Conservation (phyloP, 1,140 invertebrate genomes). For the Antheraea pernyi region DNA sequence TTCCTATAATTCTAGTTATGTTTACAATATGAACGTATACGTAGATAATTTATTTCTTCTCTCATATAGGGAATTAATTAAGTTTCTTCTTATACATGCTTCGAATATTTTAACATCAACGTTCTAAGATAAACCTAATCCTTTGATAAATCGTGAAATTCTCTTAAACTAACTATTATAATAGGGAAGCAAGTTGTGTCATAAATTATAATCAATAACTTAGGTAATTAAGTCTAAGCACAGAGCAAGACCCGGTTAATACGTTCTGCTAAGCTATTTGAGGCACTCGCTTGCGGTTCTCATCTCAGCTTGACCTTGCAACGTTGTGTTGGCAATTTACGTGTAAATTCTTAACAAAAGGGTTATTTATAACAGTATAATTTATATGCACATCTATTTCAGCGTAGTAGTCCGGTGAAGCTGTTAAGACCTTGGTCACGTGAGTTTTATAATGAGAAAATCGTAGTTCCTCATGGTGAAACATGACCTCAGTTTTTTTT, state of each 20-base stretch:
- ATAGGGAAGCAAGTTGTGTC: too few species aligned
- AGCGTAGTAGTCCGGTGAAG: too few species aligned
- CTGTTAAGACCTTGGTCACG: too few species aligned
- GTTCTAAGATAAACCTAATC: neutral
- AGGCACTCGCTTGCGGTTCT: conserved; percentile 6
- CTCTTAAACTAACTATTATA: neutral
- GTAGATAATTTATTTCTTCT: too few species aligned
- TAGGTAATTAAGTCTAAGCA: conserved; percentile 7
- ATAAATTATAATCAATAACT: neutral
- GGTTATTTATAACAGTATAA: neutral
- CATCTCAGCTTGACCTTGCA: neutral
- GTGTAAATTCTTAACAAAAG: neutral
- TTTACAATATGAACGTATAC: too few species aligned
- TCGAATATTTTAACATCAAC: too few species aligned
- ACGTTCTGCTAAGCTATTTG: conserved; percentile 5
- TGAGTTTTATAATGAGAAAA: neutral
- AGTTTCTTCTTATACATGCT: too few species aligned
- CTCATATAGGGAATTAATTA: too few species aligned
- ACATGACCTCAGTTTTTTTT: too few species aligned
- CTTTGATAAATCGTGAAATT: neutral
- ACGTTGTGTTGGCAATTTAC: neutral
- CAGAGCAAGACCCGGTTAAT: neutral
- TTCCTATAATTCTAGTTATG: too few species aligned
- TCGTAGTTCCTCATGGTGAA: neutral
- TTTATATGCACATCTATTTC: too few species aligned